Evolutionary conservation across 2,113 vertebrate species (phyloP), one percentile per base, ranked within the genome.

Genomic region (Gambusia affinis): DNA sequence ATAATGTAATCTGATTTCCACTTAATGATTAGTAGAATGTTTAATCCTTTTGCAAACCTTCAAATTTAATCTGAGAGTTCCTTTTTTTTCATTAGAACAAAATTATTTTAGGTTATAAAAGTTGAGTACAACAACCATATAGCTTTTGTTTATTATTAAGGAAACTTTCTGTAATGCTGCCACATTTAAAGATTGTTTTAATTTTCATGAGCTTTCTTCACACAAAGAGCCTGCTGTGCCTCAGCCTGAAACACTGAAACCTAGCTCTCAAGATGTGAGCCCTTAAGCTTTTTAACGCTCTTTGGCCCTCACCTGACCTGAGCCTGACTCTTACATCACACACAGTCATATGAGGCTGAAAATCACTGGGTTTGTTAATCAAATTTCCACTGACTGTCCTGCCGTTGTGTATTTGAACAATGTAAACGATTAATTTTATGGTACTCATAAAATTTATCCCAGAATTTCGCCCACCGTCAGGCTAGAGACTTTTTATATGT

Each of bases 291-390:
- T 76, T 39, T 42, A 12, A 65, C 8, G 39, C 72, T 72, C 74
- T 24, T 69, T 69, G 72, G 66, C 64, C 61, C 54, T 80, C 76
- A 76, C 42, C 72, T 82, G 77, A 88, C 80, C 60, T 33, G 61
- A 65, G 74, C 67, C 70, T 82, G 72, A 80, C 2, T 24, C 72
- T 64, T 83, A 37, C 73, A 70, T 85, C 84, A 78, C 60, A 70
- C 57, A 30, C 67, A 42, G 80, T 87, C 86, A 87, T 79, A 81
- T 84, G 86, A 83, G 73, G 75, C 60, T 66, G 35, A 65, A 72
- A 60, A 67, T 60, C 27, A 22, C 4, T 47, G 37, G 61, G 47
- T 72, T 47, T 75, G 1, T 72, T 67, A 4, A 42, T 74, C 37
- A 66, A 3, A 81, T 83, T 72, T 64, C 44, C 44, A 47, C 44